phyloP scores from a whole-genome alignment of 2,797 vertebrate genomes.

The Pelobates cultripes region DNA sequence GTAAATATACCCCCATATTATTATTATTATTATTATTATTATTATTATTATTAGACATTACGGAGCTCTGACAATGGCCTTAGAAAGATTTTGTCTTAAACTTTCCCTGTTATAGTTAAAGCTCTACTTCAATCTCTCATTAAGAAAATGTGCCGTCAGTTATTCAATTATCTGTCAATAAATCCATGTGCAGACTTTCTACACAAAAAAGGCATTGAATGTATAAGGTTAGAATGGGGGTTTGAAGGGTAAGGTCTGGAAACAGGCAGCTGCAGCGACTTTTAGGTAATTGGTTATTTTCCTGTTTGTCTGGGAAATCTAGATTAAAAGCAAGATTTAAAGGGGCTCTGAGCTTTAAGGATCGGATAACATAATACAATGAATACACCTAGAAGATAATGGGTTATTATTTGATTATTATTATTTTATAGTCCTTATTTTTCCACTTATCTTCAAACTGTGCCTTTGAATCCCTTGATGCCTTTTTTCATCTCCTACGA shows the following conservation, averaged over 20 bases:
- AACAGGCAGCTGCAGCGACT: constrained; percentile 40
- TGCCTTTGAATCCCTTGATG: neutral
- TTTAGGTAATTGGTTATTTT: constrained; percentile 51
- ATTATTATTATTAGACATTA: constrained; percentile 13
- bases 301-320: constrained; percentile 49
- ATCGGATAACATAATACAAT: constrained; percentile 27
- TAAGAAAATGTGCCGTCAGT: constrained; percentile 49
- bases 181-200: constrained; percentile 53
- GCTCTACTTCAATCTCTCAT: constrained; percentile 42
- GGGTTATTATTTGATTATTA: constrained; percentile 23
- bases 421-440: neutral
- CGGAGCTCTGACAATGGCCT: constrained; percentile 1
- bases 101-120: constrained; percentile 22
- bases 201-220: constrained; percentile 48
- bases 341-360: constrained; percentile 38
- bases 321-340: constrained; percentile 45
- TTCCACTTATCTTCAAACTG: neutral
- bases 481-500: neutral
- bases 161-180: constrained; percentile 53
- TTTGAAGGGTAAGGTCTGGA: constrained; percentile 43
- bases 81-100: constrained; percentile 8
- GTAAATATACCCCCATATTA: no score
- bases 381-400: constrained; percentile 1
- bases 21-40: no score
- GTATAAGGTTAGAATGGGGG: constrained; percentile 48